Evolutionary conservation across 2,113 vertebrate genomes (phyloP), one percentile per base, ranked within the genome.

Genomic region (Ursus arctos): DNA sequence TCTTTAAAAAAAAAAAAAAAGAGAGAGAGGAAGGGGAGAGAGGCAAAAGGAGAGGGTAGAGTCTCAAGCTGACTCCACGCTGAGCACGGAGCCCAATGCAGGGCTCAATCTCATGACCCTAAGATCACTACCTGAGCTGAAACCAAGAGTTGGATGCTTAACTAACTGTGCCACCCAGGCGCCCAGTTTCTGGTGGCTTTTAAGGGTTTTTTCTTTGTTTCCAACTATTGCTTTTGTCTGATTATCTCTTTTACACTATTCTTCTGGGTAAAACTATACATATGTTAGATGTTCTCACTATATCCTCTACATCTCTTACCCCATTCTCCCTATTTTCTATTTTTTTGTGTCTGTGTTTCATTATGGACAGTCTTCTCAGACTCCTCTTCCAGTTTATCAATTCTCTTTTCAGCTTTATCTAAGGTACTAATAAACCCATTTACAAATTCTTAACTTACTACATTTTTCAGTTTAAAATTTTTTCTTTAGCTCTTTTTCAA

Each of bases 401-500:
- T 74, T 95, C 16, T 92, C 43, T 80, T 71, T 86, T 87, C 13
- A 69, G 53, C 76, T 53, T 92, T 71, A 92, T 80, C 26, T 71
- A 79, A 95, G 43, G 43, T 61, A 19, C 33, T 79, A 71, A 53
- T 95, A 61, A 71, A 14, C 5, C 26, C 4, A 79, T 51, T 95
- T 86, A 61, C 2, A 87, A 61, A 61, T 80, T 61, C 26, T 95
- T 61, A 86, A 80, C 14, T 67, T 67, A 36, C 24, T 53, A 7
- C 86, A 83, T 49, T 89, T 95, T 88, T 59, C 36, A 69, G 7
- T 55, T 89, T 74, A 28, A 63, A 83, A 47, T 21, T 55, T 65
- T 61, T 55, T 31, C 80, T 49, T 83, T 90, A 65, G 67, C 47
- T 84, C n/a, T 90, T 95, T 90, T 76, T 76, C 67, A 84, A 76